Base-by-base conservation (phyloP, 2,888 invertebrate genomes). In the Lissocephala sabroskyi region DNA sequence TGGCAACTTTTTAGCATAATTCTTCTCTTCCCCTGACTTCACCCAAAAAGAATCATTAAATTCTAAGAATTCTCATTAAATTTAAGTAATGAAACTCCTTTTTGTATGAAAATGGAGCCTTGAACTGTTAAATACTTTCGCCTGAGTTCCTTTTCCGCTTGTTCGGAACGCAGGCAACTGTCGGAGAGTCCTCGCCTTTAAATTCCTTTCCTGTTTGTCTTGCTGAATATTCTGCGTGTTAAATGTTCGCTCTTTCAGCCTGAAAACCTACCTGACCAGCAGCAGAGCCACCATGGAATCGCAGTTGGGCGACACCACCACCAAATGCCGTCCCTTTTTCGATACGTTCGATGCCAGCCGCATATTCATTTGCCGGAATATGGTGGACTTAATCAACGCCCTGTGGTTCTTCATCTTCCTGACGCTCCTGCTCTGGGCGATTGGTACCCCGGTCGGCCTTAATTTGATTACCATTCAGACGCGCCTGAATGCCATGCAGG, bases 291-390 rank as follows among this genome's bases (percentile, higher is more conserved):
- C 92, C 70, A 90, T 91, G 41, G 84, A 90, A 10, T 88, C 90
- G 33, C 82, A 82, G 45, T 86, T 90, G 26, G 87, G 88, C 1
- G 87, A 87, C 45, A 88, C 89, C 42, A 89, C 91, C 3, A 91
- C 91, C 3, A 88, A 88, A 41, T 93, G 93, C 80, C 86, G 88
- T 1, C 92, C 92, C 0, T 85, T 94, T 30, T 93, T 90, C 86
- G 87, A 90, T 36, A 88, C 92, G 26, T 90, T 88, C 64, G 86
- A 90, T 59, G 90, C 90, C 18, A 84, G 88, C 14, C 88, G 92
- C 83, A 89, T 73, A 55, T 84, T 84, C 59, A 49, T 84, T 3
- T 85, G 85, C 52, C 82, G 82, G 36, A 83, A 84, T 56, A 75
- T 79, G 48, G 79, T 85, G 14, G 83, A 84, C 66, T 82, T 80